phyloP scores from a whole-genome alignment of 2,797 vertebrate genomes.

The Sebastolobus alascanus region DNA sequence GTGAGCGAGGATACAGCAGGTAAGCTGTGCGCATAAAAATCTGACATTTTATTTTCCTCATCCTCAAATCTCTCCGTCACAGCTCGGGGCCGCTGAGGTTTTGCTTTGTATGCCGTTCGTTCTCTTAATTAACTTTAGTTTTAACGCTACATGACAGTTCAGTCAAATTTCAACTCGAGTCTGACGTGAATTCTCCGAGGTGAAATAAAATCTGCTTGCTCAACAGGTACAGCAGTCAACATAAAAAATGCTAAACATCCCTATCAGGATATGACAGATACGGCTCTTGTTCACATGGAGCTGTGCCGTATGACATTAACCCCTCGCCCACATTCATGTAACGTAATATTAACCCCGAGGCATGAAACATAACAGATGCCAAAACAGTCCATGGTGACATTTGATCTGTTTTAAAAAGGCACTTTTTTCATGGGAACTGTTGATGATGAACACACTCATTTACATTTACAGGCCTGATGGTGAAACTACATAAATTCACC shows the following conservation, averaged over 20 bases:
- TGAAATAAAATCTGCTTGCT: conserved; percentile 21
- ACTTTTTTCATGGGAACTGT: not conserved
- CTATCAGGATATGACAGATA: not conserved
- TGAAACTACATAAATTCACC: not conserved
- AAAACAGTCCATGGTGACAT: conserved; percentile 11
- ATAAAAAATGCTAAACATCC: not conserved
- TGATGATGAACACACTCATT: not conserved
- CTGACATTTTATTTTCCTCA: not conserved
- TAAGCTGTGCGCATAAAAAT: conserved; percentile 2
- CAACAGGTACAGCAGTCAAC: conserved; percentile 6
- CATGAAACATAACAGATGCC: not conserved
- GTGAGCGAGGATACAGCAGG: conserved; percentile 19
- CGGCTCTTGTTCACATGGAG: not conserved
- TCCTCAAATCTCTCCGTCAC: conserved; percentile 14
- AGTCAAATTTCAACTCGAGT: conserved; percentile 27
- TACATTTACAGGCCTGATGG: conserved; percentile 3
- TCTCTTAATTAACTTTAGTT: conserved; percentile 42
- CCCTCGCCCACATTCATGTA: not conserved
- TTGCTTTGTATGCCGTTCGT: conserved; percentile 16
- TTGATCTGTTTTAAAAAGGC: not conserved
- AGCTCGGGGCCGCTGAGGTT: conserved; percentile 1
- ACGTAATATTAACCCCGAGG: not conserved
- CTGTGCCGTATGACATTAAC: not conserved
- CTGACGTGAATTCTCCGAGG: conserved; percentile 15
- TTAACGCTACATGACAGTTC: conserved; percentile 23